Base-by-base conservation (phyloP, 2,888 invertebrate species). In the Cryptocephalus moraei region DNA sequence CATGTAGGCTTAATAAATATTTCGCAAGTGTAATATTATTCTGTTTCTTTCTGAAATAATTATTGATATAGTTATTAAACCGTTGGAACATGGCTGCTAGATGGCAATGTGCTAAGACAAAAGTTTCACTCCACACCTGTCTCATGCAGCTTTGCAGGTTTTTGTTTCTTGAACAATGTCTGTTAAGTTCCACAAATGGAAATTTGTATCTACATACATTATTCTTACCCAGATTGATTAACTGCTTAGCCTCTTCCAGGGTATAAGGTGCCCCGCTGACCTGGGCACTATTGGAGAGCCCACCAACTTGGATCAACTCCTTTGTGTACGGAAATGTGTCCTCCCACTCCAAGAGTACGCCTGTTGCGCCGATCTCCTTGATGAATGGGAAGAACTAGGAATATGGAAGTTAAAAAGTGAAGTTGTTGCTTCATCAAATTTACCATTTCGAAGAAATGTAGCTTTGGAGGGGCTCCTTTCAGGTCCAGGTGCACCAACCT, bases 291-390 rank as follows among this genome's bases (percentile, higher is more conserved):
- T 71, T 68, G 1, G 72, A 72, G 4, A 69, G 57, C 55, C 82
- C 80, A 9, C 83, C 83, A 13, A 78, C 75, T 6, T 72, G 74
- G 11, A 71, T 68, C 43, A 90, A 69, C 9, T 78, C 77, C 41
- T 76, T 79, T 8, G 72, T 72, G 66, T 86, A 91, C 0, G 91
- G 91, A 69, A 91, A 92, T 52, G 88, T 89, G 62, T 92, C 91
- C 64, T 92, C 91, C 86, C 91, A 91, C 72, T 91, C 91, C 39
- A 91, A 60, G 9, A 91, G 73, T 13, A 91, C 67, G 1, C 91
- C 91, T 1, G 88, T 91, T 0, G 84, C 87, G 14, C 90, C 86
- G 75, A 85, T 79, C 64, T 77, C 71, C 58, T 74, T 71, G 53
- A 84, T 65, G 41, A 79, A 67, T 11, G 79, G 77, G 61, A 83